Percentiles rank a stretch among this genome's conserved stretches.
Conservation (phyloP, 2,797 vertebrate genomes). For the Borostomias antarcticus region DNA sequence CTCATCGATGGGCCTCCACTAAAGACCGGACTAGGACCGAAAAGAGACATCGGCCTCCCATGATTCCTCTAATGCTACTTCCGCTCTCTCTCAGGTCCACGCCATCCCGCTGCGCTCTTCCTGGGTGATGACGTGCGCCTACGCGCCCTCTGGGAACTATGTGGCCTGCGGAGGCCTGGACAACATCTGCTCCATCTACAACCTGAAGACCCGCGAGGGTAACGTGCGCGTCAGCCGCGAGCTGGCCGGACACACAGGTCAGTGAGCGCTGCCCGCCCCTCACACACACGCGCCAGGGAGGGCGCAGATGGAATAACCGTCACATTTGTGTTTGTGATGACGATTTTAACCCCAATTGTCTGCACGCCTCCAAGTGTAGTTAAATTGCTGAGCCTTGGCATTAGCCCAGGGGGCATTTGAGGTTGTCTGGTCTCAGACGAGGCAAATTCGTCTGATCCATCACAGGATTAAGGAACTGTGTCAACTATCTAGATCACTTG, state of each 20-base stretch:
- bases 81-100: slow-evolving; percentile 81
- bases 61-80: background rate
- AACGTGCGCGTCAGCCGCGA: slow-evolving; percentile 98
- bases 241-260: slow-evolving; percentile 97
- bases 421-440: too few species aligned
- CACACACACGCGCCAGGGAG: background rate
- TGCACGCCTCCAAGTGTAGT: too few species aligned
- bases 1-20: too few species aligned
- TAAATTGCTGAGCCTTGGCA: too few species aligned
- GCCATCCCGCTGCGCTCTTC: slow-evolving; percentile 97
- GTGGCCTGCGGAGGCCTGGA: slow-evolving; percentile 97
- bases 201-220: slow-evolving; percentile 98
- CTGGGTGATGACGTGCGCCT: slow-evolving; percentile 99
- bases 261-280: background rate
- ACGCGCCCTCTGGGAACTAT: slow-evolving; percentile 97
- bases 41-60: too few species aligned
- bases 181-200: slow-evolving; percentile 99
- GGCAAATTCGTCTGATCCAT: too few species aligned
- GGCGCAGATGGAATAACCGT: background rate
- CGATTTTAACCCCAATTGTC: too few species aligned
- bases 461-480: too few species aligned
- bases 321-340: too few species aligned
- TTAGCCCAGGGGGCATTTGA: too few species aligned
- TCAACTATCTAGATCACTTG: too few species aligned
- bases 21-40: too few species aligned